phyloP scores from a whole-genome alignment of 2,888 invertebrate species.

The Tryphoninae sp. region DNA sequence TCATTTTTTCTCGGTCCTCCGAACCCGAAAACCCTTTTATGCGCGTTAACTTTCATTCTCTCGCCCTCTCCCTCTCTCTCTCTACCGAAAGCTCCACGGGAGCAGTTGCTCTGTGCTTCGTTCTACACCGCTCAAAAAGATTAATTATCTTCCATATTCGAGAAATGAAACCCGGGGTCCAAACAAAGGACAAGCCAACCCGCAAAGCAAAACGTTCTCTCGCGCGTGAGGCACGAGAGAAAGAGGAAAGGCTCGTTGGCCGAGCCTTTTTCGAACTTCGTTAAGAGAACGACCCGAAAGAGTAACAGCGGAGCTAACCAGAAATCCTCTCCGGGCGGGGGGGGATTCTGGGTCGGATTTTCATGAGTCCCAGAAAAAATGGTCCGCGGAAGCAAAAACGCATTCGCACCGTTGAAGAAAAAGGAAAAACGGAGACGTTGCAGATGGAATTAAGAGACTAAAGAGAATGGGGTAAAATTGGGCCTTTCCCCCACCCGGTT shows the following conservation, averaged over 20 bases:
- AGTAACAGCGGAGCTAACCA: background rate
- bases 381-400: constrained; percentile 32
- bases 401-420: constrained; percentile 20
- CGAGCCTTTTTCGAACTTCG: constrained; percentile 51
- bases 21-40: constrained; percentile 81
- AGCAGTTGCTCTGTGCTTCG: constrained; percentile 10
- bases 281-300: constrained; percentile 21
- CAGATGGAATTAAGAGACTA: constrained; percentile 19
- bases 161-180: constrained; percentile 76
- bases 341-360: constrained; percentile 28
- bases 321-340: no score
- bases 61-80: constrained; percentile 33
- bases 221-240: constrained; percentile 22
- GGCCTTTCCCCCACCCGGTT: constrained; percentile 51
- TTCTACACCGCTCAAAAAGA: constrained; percentile 71
- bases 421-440: constrained; percentile 31
- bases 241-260: constrained; percentile 27
- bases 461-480: constrained; percentile 58
- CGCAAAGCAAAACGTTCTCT: constrained; percentile 1
- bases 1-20: constrained; percentile 79
- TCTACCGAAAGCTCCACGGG: constrained; percentile 26
- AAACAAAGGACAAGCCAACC: constrained; percentile 69
- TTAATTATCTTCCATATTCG: constrained; percentile 81
- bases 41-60: constrained; percentile 65
- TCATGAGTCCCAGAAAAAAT: constrained; percentile 51